A percentile compares a stretch with the other conserved stretches of the same genome.
Conservation (phyloP, 2,888 invertebrate genomes). For the Orthosia cruda region DNA sequence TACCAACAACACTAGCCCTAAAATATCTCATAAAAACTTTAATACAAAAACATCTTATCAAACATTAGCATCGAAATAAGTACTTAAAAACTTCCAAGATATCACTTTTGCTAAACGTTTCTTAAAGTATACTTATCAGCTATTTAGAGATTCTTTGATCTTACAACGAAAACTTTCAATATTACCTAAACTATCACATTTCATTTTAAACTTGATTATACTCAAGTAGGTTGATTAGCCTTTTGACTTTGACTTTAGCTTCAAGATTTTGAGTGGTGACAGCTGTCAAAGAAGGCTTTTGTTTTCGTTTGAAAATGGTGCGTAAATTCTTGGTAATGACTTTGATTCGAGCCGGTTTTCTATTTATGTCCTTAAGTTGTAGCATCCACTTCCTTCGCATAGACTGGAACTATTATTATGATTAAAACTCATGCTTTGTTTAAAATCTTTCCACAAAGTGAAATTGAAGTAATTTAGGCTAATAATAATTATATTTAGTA, state of each 20-base stretch:
- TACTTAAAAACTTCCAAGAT: constrained; percentile 1
- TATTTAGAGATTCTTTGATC: constrained; percentile 39
- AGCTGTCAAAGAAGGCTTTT: constrained; percentile 10
- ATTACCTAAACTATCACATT: constrained; percentile 26
- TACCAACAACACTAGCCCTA: background rate
- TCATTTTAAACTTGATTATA: constrained; percentile 28
- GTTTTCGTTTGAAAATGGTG: background rate
- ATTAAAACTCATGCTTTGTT: background rate
- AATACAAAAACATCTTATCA: background rate
- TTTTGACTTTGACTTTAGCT: constrained; percentile 16
- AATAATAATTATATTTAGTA: no score
- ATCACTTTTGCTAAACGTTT: constrained; percentile 35
- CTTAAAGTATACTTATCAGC: constrained; percentile 21
- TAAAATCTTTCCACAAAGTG: no score
- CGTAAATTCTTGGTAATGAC: background rate
- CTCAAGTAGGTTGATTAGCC: constrained; percentile 8
- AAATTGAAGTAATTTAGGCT: no score
- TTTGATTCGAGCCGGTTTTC: background rate
- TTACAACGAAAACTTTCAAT: constrained; percentile 35
- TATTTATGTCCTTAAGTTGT: background rate
- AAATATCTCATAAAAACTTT: background rate
- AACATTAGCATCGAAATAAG: background rate
- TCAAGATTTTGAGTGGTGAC: background rate
- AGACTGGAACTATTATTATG: background rate
- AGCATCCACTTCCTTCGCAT: background rate